Evolutionary conservation across 2,113 vertebrate genomes (phyloP).

Genomic region (Ploceus nigricollis): DNA sequence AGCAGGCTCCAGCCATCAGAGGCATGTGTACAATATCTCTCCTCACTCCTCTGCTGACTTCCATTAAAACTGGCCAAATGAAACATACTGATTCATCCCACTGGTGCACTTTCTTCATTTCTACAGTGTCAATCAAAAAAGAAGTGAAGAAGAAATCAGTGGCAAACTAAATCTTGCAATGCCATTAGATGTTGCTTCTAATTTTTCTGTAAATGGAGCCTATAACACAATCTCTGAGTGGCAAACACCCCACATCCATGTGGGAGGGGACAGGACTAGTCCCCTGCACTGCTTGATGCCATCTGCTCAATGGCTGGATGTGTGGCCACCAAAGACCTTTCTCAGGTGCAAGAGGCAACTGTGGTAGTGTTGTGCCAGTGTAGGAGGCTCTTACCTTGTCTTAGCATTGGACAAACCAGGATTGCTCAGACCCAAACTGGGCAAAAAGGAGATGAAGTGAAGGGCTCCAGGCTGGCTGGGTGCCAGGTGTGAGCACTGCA

Average conservation of each 20-base stretch:
- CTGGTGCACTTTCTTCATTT: neutral
- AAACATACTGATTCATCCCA: neutral
- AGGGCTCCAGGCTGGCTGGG: neutral
- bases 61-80: neutral
- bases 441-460: neutral
- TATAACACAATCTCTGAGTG: neutral
- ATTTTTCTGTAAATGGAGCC: neutral
- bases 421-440: neutral
- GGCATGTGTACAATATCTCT: neutral
- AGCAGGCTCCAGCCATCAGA: neutral
- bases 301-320: neutral
- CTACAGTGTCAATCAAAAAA: neutral
- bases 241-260: neutral
- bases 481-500: neutral
- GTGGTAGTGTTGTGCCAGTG: rapidly evolving
- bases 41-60: neutral
- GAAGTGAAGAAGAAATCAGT: neutral
- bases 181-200: neutral
- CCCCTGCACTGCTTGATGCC: neutral
- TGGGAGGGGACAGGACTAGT: neutral
- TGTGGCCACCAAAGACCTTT: neutral
- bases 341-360: neutral
- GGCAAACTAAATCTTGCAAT: neutral
- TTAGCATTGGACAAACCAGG: neutral
- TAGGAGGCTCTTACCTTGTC: neutral